phyloP scores from a whole-genome alignment of 2,888 invertebrate genomes.

The Darwinula stevensoni region DNA sequence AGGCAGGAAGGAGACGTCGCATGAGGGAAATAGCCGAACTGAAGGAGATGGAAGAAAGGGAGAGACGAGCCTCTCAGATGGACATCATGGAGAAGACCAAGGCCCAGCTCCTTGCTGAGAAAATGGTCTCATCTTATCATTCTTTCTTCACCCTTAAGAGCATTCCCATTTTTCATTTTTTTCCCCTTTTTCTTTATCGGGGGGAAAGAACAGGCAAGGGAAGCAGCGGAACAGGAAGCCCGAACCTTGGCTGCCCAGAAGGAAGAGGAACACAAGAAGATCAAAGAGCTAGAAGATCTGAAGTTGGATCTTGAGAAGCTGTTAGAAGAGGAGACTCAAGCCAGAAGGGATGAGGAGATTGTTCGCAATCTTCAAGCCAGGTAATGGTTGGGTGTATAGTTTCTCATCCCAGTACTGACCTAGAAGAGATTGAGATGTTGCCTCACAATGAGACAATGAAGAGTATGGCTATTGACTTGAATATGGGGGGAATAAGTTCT shows the following conservation, averaged over 20 bases:
- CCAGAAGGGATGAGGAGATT: conserved; percentile 55
- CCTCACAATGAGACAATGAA: too few species aligned
- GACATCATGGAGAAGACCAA: conserved; percentile 23
- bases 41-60: conserved; percentile 23
- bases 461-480: too few species aligned
- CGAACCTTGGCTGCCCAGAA: conserved; percentile 33
- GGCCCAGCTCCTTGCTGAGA: conserved; percentile 30
- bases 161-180: too few species aligned
- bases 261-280: conserved; percentile 35
- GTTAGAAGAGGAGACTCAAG: conserved; percentile 50
- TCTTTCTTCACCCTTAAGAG: too few species aligned
- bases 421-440: too few species aligned
- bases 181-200: too few species aligned
- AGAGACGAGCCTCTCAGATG: conserved; percentile 23
- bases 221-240: conserved; percentile 24
- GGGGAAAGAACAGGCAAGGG: conserved; percentile 21
- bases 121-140: conserved; percentile 26
- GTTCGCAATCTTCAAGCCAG: conserved; percentile 19
- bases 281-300: conserved; percentile 38
- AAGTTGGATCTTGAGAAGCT: conserved; percentile 34
- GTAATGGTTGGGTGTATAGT: conserved; percentile 9
- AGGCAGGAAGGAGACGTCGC: conserved; percentile 22
- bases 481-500: too few species aligned
- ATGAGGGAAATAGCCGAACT: conserved; percentile 20
- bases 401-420: background rate